Evolutionary conservation across 2,888 invertebrate genomes (phyloP), one percentile per base, ranked within the genome.

Genomic region (Zele albiditarsus): DNA sequence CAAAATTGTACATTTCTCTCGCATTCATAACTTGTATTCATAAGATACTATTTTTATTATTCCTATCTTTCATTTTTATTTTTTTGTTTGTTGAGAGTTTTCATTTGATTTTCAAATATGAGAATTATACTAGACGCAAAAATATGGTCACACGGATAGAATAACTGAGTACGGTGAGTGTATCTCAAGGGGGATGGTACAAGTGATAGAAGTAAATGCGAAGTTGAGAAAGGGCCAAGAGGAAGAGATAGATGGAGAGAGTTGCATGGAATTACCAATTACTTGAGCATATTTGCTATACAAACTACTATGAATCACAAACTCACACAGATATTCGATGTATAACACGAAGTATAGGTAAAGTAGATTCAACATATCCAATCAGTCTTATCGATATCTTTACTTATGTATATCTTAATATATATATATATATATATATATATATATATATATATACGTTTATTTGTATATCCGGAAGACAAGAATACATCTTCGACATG

Each of bases 221-320:
- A 25, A 23, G 27, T 20, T 60, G 58, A 65, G 33, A 62, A 62
- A 28, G 16, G 63, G 12, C 42, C 62, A n/a, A 53, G 77, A 57
- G 23, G 49, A 31, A 71, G 57, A 72, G 46, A 5, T 10, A 46
- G 71, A 58, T 33, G 33, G 60, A 60, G 66, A 38, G 42, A 73
- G 63, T 31, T 31, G 74, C 53, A 65, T 28, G 46, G 27, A 25
- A 46, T 25, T 67, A 46, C 67, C 42, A 67, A 67, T 67, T 67
- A 67, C 67, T 25, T 46, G 4, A 46, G 67, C 27, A 67, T 49
- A 67, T 67, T 67, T 67, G 42, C 67, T 27, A 38, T 67, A 42
- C 46, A 42, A 67, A 67, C 46, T 67, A 27, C 46, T 25, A 67
- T 38, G 20, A 14, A 63, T 63, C 33, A 28, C 63, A 63, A 63